These are phyloP conservation scores for Drosophila baimaii DNA, from an alignment of 1,140 invertebrate genomes.

Conservation along the genomic window DNA sequence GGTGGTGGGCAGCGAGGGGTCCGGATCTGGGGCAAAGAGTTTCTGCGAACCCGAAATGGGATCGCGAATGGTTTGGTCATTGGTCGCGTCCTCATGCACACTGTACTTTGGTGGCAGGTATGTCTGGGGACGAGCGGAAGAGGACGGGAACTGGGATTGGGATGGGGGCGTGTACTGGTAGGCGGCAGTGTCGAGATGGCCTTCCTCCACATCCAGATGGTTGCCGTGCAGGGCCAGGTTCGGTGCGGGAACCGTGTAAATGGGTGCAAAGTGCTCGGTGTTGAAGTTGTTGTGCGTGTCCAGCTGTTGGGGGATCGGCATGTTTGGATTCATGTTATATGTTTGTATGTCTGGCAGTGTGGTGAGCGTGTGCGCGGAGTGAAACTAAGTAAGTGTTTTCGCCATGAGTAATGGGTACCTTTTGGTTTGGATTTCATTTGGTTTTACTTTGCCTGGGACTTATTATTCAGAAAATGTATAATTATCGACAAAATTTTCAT, in stretches of 20 bases:
- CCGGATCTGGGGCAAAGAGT: conserved; percentile 85
- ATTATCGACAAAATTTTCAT: not conserved
- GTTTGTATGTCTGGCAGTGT: conserved; percentile 20
- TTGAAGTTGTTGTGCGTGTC: conserved; percentile 73
- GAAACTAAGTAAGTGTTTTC: conserved; percentile 7
- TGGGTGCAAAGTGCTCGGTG: conserved; percentile 86
- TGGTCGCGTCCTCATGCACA: conserved; percentile 85
- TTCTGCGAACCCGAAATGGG: conserved; percentile 83
- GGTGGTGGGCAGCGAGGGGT: conserved; percentile 82
- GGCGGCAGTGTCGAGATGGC: conserved; percentile 52
- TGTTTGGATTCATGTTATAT: conserved; percentile 24
- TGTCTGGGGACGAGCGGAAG: conserved; percentile 41
- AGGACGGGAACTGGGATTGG: conserved; percentile 29
- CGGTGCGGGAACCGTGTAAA: conserved; percentile 92
- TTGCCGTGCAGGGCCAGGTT: conserved; percentile 85
- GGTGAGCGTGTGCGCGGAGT: not conserved
- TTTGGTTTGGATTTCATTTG: not conserved
- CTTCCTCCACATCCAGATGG: conserved; percentile 69
- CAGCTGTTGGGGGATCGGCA: conserved; percentile 60
- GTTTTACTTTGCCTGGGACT: not conserved
- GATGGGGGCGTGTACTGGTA: conserved; percentile 58
- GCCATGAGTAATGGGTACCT: conserved; percentile 3
- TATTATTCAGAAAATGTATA: not conserved
- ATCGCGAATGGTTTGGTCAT: conserved; percentile 82
- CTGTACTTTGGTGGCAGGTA: conserved; percentile 82